These are phyloP conservation scores for Enteromius thamalakanensis DNA, from an alignment of 2,797 vertebrate species.

Conservation along the genomic window DNA sequence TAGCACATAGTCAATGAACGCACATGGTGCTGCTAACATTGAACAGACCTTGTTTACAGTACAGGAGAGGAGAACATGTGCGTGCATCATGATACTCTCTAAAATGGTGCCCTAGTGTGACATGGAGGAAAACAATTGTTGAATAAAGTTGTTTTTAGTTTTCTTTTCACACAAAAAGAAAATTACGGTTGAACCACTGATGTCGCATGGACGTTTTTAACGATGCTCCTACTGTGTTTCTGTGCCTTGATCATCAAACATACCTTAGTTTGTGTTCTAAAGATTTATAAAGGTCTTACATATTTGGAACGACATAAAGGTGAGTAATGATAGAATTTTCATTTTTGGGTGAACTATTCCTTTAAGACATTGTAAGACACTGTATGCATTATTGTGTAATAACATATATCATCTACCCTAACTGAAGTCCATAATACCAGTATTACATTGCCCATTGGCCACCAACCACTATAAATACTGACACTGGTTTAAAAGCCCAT, in stretches of 20 bases:
- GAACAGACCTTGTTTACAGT: too few species aligned
- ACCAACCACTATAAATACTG: neutral
- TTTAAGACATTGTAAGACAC: neutral
- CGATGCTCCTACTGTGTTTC: too few species aligned
- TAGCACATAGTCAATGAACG: too few species aligned
- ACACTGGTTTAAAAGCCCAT: neutral
- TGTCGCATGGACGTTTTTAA: too few species aligned
- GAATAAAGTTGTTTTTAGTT: too few species aligned
- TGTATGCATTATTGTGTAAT: neutral
- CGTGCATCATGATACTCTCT: too few species aligned
- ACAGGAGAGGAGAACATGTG: too few species aligned
- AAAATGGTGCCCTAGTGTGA: too few species aligned
- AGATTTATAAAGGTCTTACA: neutral
- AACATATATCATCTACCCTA: neutral
- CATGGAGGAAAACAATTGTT: too few species aligned
- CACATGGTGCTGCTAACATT: too few species aligned
- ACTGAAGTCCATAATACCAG: neutral
- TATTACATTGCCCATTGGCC: neutral
- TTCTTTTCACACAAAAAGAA: too few species aligned
- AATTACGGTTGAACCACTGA: too few species aligned
- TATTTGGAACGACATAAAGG: neutral
- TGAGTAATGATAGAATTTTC: neutral
- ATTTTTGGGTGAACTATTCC: neutral
- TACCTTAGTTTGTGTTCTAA: neutral
- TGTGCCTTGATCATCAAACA: neutral